Evolutionary conservation across 1,140 invertebrate species (phyloP).

Genomic region (Helicoverpa zea): DNA sequence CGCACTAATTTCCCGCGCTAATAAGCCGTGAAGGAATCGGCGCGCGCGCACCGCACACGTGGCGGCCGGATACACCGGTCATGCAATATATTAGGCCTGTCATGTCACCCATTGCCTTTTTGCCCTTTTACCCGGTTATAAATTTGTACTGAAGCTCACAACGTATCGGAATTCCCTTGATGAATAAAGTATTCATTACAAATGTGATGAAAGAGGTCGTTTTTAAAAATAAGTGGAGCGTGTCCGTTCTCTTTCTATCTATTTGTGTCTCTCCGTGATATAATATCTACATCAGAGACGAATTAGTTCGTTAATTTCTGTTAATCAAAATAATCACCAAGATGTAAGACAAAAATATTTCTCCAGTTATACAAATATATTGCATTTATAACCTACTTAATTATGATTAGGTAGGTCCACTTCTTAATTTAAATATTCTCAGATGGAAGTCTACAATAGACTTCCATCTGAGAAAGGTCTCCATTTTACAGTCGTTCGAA

Average conservation of each 20-base stretch:
- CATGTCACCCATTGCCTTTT: constrained; percentile 49
- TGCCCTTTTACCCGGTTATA: constrained; percentile 50
- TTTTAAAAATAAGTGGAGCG: constrained; percentile 11
- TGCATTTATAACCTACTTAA: too few species aligned
- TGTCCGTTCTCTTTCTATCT: not conserved
- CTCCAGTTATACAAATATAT: too few species aligned
- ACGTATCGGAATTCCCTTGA: constrained; percentile 34
- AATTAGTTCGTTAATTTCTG: not conserved
- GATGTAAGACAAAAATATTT: too few species aligned
- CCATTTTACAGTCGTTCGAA: too few species aligned
- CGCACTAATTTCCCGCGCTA: constrained; percentile 69
- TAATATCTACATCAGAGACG: not conserved
- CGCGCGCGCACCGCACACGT: constrained; percentile 66
- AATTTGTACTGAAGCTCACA: constrained; percentile 53
- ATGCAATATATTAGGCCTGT: constrained; percentile 68
- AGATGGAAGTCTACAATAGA: too few species aligned
- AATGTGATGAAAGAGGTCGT: constrained; percentile 17
- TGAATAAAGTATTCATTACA: constrained; percentile 15
- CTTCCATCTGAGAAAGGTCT: too few species aligned
- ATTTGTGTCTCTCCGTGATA: not conserved
- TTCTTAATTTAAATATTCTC: too few species aligned
- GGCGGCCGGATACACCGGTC: constrained; percentile 61
- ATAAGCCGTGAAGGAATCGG: constrained; percentile 72
- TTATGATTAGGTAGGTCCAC: too few species aligned
- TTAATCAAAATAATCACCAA: not conserved